Evolutionary conservation across 2,888 invertebrate genomes (phyloP).

Genomic region (Coelinius sp.): DNA sequence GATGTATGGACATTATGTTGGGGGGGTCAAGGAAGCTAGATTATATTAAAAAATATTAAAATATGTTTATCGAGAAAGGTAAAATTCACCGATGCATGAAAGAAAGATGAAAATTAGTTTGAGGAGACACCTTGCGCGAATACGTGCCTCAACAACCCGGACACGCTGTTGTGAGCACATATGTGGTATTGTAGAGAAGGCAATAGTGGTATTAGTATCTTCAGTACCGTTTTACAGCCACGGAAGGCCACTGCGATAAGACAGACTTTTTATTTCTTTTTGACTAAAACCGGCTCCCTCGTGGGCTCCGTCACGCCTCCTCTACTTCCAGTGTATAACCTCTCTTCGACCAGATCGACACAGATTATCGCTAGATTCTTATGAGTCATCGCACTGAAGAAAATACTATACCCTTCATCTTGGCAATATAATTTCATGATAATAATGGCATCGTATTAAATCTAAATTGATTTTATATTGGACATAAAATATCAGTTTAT

Average conservation of each 20-base stretch:
- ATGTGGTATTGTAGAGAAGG: slow-evolving; percentile 4
- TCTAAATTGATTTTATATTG: neutral
- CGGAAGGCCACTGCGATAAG: slow-evolving; percentile 37
- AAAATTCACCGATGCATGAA: slow-evolving; percentile 24
- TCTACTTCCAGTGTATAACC: neutral
- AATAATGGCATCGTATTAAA: neutral
- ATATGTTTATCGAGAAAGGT: slow-evolving; percentile 1
- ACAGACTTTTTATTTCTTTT: slow-evolving; percentile 27
- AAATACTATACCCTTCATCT: slow-evolving; percentile 13
- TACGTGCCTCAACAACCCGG: slow-evolving; percentile 26
- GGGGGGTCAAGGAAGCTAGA: neutral
- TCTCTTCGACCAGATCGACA: slow-evolving; percentile 31
- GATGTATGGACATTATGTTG: neutral
- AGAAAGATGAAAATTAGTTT: slow-evolving; percentile 31
- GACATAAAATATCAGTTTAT: too few relatives aligned
- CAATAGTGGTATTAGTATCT: neutral
- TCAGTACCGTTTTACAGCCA: slow-evolving; percentile 37
- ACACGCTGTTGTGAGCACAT: slow-evolving; percentile 18
- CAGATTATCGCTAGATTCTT: slow-evolving; percentile 38
- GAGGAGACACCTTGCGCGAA: slow-evolving; percentile 27
- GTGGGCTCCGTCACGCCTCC: slow-evolving; percentile 39
- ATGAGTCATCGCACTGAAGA: slow-evolving; percentile 31
- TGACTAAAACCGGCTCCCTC: slow-evolving; percentile 38
- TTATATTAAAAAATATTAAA: neutral
- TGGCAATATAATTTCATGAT: slow-evolving; percentile 24